phyloP scores from a whole-genome alignment of 1,140 invertebrate species.

The Micrasema minimum region DNA sequence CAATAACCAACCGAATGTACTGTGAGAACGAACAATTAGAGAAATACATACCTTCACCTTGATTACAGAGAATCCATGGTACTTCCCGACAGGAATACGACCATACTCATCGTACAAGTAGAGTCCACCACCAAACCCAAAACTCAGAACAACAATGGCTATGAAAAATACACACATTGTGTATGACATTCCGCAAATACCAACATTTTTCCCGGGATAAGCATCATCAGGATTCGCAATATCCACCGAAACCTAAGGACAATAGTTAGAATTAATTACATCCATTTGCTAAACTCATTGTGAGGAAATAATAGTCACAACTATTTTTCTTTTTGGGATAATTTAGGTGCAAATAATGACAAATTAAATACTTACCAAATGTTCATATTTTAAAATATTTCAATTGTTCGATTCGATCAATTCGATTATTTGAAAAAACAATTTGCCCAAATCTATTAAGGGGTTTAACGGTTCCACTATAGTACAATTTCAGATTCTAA shows the following conservation, averaged over 20 bases:
- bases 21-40: no score
- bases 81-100: slow-evolving; percentile 69
- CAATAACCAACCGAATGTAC: no score
- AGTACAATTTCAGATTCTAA: no score
- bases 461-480: no score
- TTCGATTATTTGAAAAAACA: no score
- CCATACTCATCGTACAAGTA: slow-evolving; percentile 82
- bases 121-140: slow-evolving; percentile 80
- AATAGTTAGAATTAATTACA: background rate
- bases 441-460: no score
- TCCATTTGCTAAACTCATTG: background rate
- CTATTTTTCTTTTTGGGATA: no score
- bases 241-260: slow-evolving; percentile 39
- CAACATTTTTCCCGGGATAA: slow-evolving; percentile 13
- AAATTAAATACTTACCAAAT: no score
- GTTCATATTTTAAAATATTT: no score
- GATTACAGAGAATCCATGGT: slow-evolving; percentile 75
- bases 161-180: slow-evolving; percentile 71
- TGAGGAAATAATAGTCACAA: background rate
- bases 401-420: no score
- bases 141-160: slow-evolving; percentile 76
- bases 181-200: slow-evolving; percentile 41
- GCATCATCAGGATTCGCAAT: slow-evolving; percentile 36
- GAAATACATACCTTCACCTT: slow-evolving; percentile 54
- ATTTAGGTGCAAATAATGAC: no score